These are phyloP conservation scores for Meliscaeva auricollis DNA, from an alignment of 2,888 invertebrate species.

Conservation along the genomic window DNA sequence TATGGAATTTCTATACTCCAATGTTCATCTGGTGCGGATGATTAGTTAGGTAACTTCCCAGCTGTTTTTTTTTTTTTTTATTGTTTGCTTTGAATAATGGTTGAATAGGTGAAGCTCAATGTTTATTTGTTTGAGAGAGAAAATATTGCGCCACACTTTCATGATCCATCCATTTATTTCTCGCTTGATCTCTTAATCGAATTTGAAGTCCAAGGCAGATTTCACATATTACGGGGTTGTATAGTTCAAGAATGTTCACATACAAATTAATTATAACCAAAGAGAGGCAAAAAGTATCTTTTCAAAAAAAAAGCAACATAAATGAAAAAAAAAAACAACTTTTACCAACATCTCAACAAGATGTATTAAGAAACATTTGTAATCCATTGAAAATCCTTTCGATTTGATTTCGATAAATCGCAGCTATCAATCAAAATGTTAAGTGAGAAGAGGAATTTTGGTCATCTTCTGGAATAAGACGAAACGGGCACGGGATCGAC, in stretches of 20 bases:
- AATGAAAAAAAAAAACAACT: conserved; percentile 30
- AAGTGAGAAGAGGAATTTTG: conserved; percentile 78
- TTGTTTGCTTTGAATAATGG: too few species aligned
- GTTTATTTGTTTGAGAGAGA: neutral
- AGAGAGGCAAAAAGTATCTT: conserved; percentile 50
- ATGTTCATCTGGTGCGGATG: too few species aligned
- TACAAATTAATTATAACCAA: conserved; percentile 72
- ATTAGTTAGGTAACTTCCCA: too few species aligned
- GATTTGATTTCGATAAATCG: conserved; percentile 78
- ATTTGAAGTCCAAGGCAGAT: conserved; percentile 40
- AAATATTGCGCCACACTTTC: conserved; percentile 29
- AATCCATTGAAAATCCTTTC: conserved; percentile 74
- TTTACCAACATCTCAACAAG: conserved; percentile 74
- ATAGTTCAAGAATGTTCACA: conserved; percentile 74
- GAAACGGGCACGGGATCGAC: conserved; percentile 69
- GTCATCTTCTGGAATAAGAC: conserved; percentile 55
- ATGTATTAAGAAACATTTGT: conserved; percentile 75
- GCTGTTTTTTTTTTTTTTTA: too few species aligned
- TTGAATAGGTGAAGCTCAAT: neutral
- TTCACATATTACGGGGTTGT: conserved; percentile 56
- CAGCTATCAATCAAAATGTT: conserved; percentile 77
- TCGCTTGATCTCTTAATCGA: conserved; percentile 71
- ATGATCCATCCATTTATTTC: conserved; percentile 30
- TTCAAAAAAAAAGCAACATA: conserved; percentile 29
- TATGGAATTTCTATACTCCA: too few species aligned